Evolutionary conservation across 2,888 invertebrate genomes (phyloP).

Genomic region (Homarus gammarus): DNA sequence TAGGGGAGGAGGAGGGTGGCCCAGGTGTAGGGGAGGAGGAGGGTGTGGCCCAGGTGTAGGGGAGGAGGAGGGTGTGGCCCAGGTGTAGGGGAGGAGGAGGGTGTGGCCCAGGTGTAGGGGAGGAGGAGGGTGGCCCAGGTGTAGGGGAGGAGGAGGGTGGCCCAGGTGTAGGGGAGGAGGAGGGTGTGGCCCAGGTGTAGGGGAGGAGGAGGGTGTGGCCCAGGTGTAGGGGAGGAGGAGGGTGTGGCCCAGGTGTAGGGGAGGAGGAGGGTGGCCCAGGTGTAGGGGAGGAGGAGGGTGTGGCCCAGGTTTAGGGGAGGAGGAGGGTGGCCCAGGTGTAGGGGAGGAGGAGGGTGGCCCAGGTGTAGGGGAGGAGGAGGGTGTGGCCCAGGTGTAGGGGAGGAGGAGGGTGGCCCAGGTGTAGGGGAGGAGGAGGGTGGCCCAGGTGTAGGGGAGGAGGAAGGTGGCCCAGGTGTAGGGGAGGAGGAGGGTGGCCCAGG

Average conservation of each 20-base stretch:
- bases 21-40: background rate
- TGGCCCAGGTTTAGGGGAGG: too few species aligned
- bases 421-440: background rate
- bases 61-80: too few species aligned
- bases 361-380: too few species aligned
- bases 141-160: too few species aligned
- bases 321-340: too few species aligned
- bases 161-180: background rate
- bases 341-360: background rate
- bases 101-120: too few species aligned
- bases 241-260: background rate
- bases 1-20: background rate
- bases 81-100: background rate
- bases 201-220: background rate
- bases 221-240: background rate
- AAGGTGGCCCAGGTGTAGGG: background rate
- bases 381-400: too few species aligned
- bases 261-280: too few species aligned
- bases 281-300: too few species aligned
- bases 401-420: too few species aligned
- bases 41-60: too few species aligned
- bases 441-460: background rate
- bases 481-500: background rate
- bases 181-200: background rate
- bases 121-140: too few species aligned